These are phyloP conservation scores for Aplocera efformata DNA, from an alignment of 2,888 invertebrate species.

Conservation along the genomic window DNA sequence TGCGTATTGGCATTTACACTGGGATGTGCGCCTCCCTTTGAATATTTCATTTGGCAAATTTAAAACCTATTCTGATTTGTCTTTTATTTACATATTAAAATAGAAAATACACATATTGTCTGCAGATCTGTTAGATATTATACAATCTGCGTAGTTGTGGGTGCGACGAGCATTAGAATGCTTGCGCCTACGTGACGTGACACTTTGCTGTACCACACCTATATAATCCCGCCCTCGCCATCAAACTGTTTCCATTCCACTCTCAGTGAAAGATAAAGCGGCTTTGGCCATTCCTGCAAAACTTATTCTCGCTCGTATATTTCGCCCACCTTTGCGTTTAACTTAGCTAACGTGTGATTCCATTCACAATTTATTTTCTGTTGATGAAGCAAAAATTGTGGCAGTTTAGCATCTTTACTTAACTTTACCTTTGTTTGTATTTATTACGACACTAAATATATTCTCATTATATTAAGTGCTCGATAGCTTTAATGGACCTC, in stretches of 20 bases:
- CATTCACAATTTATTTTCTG: conserved; percentile 3
- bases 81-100: too few relatives aligned
- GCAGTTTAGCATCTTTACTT: conserved; percentile 6
- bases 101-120: too few relatives aligned
- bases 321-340: neutral
- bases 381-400: conserved; percentile 6
- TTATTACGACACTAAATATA: conserved; percentile 8
- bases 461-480: conserved; percentile 12
- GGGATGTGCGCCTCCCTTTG: conserved; percentile 48
- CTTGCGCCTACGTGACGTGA: conserved; percentile 53
- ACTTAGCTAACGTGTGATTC: neutral
- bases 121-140: neutral
- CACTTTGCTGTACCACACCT: conserved; percentile 28
- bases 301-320: neutral
- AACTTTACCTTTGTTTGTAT: conserved; percentile 8
- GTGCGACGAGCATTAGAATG: conserved; percentile 48
- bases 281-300: neutral
- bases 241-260: conserved; percentile 15
- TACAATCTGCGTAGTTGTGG: conserved; percentile 33
- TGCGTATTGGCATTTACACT: conserved; percentile 68
- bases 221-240: conserved; percentile 31
- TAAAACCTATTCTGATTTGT: conserved; percentile 11
- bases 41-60: conserved; percentile 38
- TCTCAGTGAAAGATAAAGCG: conserved; percentile 6
- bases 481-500: conserved; percentile 13